Evolutionary conservation across 2,113 vertebrate species (phyloP), one percentile per base, ranked within the genome.

Genomic region (Furnarius figulus): DNA sequence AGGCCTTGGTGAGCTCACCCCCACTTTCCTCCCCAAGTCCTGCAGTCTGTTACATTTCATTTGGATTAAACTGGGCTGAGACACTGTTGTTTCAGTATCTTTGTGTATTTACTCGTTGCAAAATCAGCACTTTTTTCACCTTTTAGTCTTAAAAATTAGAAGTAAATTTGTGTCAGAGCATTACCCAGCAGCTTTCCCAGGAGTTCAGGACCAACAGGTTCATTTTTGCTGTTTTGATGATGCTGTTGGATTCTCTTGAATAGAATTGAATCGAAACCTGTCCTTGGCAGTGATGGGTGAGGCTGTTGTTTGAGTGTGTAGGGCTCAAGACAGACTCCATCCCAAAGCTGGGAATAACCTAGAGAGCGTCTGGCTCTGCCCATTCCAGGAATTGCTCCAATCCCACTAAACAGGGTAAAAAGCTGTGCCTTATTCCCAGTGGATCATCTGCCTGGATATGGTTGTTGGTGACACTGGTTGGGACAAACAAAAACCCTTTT

Each of bases 311-410:
- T 11, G 37, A 1, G 1, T 6, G 0, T 1, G 0, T 12, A 11
- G 21, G 6, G 53, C 70, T 75, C 4, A 1, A 5, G 5, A 1
- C 18, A 40, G 68, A 7, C 30, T n/a, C 28, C 53, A 8, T 27
- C 68, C 59, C 55, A 31, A 24, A 33, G 2, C 0, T 35, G 21
- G 19, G 39, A n/a, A 8, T 20, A 39, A 5, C 24, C 28, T 35
- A 1, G 9, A 11, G 78, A 23, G 3, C 15, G 6, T 5, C 70
- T 74, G 82, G 7, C 50, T n/a, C 35, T 14, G 0, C 19, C 0
- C 0, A 0, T 65, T 1, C 0, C 0, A 7, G 79, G 66, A 25
- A 8, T 33, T 31, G 52, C 24, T 40, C 3, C 33, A 4, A 0
- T 33, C 46, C 59, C 65, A 10, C 14, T 1, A 1, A 20, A 9